Evolutionary conservation across 1,140 invertebrate species (phyloP), one percentile per base, ranked within the genome.

Genomic region (Apis florea): DNA sequence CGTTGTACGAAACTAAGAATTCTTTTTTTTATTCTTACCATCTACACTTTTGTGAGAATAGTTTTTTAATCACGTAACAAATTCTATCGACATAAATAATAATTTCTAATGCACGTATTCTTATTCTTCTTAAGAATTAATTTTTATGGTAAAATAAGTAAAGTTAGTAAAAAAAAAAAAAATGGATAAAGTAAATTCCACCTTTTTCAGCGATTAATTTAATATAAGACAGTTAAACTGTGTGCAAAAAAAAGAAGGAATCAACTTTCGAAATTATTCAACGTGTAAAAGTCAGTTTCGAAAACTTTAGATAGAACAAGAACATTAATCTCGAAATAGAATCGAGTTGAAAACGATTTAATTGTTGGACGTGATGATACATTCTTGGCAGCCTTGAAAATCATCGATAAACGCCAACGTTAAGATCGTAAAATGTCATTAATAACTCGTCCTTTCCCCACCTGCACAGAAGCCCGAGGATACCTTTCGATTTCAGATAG

Each of bases 401-500:
- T n/a, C 40, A 58, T 67, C 53, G 71, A 58, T 40, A 68, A 64
- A 54, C 64, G 59, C 72, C 71, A 71, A 0, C 9, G 6, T 69
- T 71, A 53, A 51, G 26, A 8, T 70, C 61, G 73, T 70, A 54
- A 76, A 84, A 84, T 84, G 83, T 72, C 79, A 75, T 40, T 74
- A 40, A 31, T 40, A 56, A 47, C n/a, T 66, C 49, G 24, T 61
- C 15, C 40, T 47, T 4, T 47, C 13, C 26, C 5, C 17, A n/a
- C 19, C 31, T 17, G 26, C 4, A 17, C 1, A 17, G 15, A 54
- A 9, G 61, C 31, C 61, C 19, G 71, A 0, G 12, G 61, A 54
- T 56, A 12, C 54, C 73, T 84, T 82, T 84, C 79, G 69, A 82
- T 84, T 82, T 84, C 69, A 73, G 68, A 84, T 73, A 31, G 49